phyloP scores from a whole-genome alignment of 92 coral and sea anemone species.

The Bergia sp. region DNA sequence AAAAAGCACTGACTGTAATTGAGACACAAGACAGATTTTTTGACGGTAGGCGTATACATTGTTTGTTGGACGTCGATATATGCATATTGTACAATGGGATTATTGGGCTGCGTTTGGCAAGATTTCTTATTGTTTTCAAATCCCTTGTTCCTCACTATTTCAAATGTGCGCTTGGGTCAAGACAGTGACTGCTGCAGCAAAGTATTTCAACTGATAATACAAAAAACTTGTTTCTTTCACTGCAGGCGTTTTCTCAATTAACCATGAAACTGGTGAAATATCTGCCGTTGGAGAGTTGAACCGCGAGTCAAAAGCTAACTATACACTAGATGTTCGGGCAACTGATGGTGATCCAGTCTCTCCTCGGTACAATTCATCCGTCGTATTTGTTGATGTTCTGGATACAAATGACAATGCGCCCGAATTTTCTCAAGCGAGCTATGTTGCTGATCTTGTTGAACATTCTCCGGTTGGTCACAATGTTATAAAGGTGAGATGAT shows the following conservation, averaged over 20 bases:
- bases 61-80: too few species aligned
- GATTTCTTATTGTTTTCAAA: too few species aligned
- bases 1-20: too few species aligned
- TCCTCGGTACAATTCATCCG: conserved; percentile 77
- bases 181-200: too few species aligned
- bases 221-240: not conserved
- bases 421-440: conserved; percentile 66
- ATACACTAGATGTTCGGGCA: conserved; percentile 77
- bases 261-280: conserved; percentile 66
- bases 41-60: too few species aligned
- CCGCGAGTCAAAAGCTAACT: conserved; percentile 77
- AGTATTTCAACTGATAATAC: not conserved
- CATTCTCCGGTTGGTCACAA: conserved; percentile 66
- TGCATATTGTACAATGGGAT: too few species aligned
- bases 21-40: too few species aligned
- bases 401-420: conserved; percentile 93
- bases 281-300: conserved; percentile 74
- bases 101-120: too few species aligned
- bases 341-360: conserved; percentile 75
- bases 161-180: too few species aligned
- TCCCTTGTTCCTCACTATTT: too few species aligned
- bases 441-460: conserved; percentile 69
- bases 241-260: conserved; percentile 62
- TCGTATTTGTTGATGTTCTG: conserved; percentile 79
- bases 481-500: conserved; percentile 62